Conservation (phyloP, 1,140 invertebrate genomes). For the Amphibalanus amphitrite region DNA sequence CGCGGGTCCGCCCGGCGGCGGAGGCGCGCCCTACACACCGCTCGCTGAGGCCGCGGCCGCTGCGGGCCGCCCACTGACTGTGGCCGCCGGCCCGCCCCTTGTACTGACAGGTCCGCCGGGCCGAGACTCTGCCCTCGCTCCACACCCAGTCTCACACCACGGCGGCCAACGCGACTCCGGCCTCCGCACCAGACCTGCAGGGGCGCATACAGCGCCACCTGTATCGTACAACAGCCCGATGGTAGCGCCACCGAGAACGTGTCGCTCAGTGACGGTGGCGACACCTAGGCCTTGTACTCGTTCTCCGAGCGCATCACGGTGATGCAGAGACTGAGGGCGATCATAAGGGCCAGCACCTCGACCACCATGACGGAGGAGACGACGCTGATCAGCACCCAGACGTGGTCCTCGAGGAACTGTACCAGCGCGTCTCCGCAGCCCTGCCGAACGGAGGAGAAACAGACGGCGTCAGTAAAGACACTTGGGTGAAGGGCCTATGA, state of each 20-base stretch:
- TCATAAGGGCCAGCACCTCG: constrained; percentile 55
- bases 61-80: not conserved
- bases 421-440: constrained; percentile 54
- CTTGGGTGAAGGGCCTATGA: no score
- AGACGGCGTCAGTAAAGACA: not conserved
- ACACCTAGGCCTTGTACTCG: constrained; percentile 42
- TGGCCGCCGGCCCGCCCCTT: not conserved
- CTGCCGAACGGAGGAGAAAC: constrained; percentile 29
- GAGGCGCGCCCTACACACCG: not conserved
- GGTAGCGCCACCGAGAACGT: no score
- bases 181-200: no score
- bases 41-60: no score
- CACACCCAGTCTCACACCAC: not conserved
- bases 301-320: constrained; percentile 44
- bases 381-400: constrained; percentile 41
- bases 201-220: no score
- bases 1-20: no score
- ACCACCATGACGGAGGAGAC: constrained; percentile 39
- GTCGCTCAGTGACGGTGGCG: not conserved
- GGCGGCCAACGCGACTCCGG: no score
- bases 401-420: constrained; percentile 37
- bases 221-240: no score
- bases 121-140: not conserved
- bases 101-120: not conserved
- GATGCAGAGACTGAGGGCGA: constrained; percentile 58